A percentile compares a stretch with the other conserved stretches of the same genome.
These are phyloP conservation scores for Corbicula japonica DNA, from an alignment of 2,888 invertebrate species.

Conservation along the genomic window DNA sequence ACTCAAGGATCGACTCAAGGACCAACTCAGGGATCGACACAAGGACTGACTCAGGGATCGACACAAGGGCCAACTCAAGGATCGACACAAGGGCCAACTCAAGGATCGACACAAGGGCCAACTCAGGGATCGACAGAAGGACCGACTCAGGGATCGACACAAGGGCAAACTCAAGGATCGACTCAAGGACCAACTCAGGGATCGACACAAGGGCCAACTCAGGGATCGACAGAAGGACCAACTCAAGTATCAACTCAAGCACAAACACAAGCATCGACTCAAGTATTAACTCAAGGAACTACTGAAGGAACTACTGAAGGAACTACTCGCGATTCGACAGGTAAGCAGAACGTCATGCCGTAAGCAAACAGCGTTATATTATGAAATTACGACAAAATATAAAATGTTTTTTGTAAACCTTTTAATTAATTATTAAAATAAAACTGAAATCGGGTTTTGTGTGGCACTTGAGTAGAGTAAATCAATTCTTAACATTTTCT, in stretches of 20 bases:
- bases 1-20: background rate
- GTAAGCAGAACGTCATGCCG: too few relatives aligned
- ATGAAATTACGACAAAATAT: too few relatives aligned
- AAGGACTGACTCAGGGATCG: background rate
- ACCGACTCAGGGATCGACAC: slow-evolving; percentile 7
- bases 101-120: background rate
- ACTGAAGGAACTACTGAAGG: background rate
- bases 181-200: slow-evolving; percentile 2
- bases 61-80: background rate
- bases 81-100: slow-evolving; percentile 3
- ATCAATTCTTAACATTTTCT: too few relatives aligned
- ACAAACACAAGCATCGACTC: background rate
- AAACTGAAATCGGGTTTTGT: too few relatives aligned
- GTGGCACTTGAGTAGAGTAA: too few relatives aligned
- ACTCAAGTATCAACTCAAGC: slow-evolving; percentile 5
- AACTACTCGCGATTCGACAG: background rate
- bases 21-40: background rate
- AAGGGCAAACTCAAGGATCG: background rate
- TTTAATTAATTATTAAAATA: too few relatives aligned
- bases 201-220: background rate
- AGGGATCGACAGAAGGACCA: background rate
- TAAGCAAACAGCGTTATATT: too few relatives aligned
- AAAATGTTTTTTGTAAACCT: too few relatives aligned
- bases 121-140: background rate
- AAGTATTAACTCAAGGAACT: background rate